phyloP scores from a whole-genome alignment of 2,113 vertebrate species.

The Sturnus vulgaris region DNA sequence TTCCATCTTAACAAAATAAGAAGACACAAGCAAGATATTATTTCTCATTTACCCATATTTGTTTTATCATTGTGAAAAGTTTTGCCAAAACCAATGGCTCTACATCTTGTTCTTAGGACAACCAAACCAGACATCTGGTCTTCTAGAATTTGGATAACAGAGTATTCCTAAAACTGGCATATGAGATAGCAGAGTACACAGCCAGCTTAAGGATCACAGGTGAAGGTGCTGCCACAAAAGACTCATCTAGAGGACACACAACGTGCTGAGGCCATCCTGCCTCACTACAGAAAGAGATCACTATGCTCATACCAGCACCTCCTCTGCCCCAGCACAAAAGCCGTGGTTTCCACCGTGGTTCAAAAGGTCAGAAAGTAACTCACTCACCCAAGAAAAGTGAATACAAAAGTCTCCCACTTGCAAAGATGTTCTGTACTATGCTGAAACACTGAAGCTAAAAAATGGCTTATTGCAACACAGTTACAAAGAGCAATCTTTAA shows the following conservation, averaged over 20 bases:
- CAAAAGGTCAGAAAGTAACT: neutral
- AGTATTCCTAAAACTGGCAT: neutral
- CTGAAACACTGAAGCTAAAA: neutral
- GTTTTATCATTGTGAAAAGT: neutral
- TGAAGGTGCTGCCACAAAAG: neutral
- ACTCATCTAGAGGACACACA: neutral
- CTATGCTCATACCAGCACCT: neutral
- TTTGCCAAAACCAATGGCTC: neutral
- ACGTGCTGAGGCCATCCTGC: neutral
- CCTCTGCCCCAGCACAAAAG: neutral
- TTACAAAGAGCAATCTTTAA: neutral
- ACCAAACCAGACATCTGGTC: neutral
- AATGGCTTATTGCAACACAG: neutral
- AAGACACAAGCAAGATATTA: neutral
- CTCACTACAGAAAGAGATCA: neutral
- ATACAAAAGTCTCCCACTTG: neutral
- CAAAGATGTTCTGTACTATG: rapidly evolving
- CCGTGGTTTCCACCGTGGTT: neutral
- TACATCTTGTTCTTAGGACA: neutral
- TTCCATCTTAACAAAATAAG: neutral
- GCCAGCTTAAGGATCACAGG: neutral
- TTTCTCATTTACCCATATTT: neutral
- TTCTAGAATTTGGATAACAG: neutral
- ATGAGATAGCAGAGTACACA: neutral
- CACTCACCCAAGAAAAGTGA: rapidly evolving